Evolutionary conservation across 2,888 invertebrate genomes (phyloP).

Genomic region (Metopia argyrocephala): DNA sequence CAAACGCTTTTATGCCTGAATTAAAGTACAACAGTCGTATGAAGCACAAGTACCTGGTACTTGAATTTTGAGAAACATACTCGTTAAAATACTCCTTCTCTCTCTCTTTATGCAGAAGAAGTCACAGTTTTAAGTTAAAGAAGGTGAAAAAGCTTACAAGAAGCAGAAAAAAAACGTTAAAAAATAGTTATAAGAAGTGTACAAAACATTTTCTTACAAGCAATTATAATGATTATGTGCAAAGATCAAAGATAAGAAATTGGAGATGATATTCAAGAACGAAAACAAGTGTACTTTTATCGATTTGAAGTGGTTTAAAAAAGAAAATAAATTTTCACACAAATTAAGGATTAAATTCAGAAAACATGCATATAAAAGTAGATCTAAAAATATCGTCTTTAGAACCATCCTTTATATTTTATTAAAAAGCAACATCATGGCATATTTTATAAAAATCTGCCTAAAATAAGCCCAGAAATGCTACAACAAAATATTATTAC

Average conservation of each 20-base stretch:
- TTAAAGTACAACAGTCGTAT: conserved; percentile 43
- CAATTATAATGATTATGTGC: conserved; percentile 1
- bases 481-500: too few species aligned
- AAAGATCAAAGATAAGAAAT: background rate
- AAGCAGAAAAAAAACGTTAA: background rate
- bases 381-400: too few species aligned
- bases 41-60: conserved; percentile 34
- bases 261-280: background rate
- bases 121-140: conserved; percentile 8
- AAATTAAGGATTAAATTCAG: too few species aligned
- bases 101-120: conserved; percentile 28
- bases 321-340: too few species aligned
- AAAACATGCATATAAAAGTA: too few species aligned
- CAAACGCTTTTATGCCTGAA: conserved; percentile 63
- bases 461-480: too few species aligned
- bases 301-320: too few species aligned
- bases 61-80: conserved; percentile 60
- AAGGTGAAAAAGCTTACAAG: background rate
- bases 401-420: too few species aligned
- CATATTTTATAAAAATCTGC: too few species aligned
- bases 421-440: too few species aligned
- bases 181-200: conserved; percentile 33
- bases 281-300: too few species aligned
- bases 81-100: conserved; percentile 61
- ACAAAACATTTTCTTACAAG: conserved; percentile 7